Conservation (phyloP, 2,113 vertebrate genomes). For the Dasyprocta punctata region DNA sequence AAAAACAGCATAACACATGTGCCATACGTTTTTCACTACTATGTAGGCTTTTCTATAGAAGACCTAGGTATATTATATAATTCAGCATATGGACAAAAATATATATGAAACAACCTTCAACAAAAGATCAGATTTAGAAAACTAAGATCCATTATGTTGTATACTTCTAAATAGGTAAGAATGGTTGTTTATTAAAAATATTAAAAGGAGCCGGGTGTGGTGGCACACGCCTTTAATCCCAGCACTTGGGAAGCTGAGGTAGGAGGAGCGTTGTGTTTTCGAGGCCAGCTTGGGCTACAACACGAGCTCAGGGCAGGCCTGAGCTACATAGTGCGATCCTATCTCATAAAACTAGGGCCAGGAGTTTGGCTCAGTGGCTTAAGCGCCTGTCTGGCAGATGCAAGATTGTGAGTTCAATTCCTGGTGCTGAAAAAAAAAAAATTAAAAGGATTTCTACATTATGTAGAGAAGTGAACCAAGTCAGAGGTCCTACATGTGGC, state of each 20-base stretch:
- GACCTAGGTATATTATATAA: not conserved
- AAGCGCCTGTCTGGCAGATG: too few species aligned
- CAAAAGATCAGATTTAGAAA: constrained; percentile 12
- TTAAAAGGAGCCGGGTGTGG: too few species aligned
- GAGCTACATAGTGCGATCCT: too few species aligned
- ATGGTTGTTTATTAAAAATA: not conserved
- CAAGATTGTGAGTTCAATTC: too few species aligned
- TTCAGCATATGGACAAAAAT: not conserved
- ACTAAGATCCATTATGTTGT: not conserved
- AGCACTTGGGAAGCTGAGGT: too few species aligned
- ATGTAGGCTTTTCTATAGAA: not conserved
- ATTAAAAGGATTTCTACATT: not conserved
- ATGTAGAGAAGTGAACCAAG: not conserved
- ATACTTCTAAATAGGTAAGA: constrained; percentile 33
- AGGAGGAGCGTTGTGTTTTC: too few species aligned
- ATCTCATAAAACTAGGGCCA: too few species aligned
- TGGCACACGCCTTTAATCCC: too few species aligned
- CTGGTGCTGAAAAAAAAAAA: too few species aligned
- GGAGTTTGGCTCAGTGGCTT: too few species aligned
- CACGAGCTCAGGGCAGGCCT: too few species aligned
- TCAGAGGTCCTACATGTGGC: not conserved
- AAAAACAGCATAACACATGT: not conserved
- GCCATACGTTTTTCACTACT: not conserved
- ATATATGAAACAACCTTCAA: not conserved
- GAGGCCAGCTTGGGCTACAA: too few species aligned